Evolutionary conservation across 2,888 invertebrate genomes (phyloP).

Genomic region (Epistrophe eligans): DNA sequence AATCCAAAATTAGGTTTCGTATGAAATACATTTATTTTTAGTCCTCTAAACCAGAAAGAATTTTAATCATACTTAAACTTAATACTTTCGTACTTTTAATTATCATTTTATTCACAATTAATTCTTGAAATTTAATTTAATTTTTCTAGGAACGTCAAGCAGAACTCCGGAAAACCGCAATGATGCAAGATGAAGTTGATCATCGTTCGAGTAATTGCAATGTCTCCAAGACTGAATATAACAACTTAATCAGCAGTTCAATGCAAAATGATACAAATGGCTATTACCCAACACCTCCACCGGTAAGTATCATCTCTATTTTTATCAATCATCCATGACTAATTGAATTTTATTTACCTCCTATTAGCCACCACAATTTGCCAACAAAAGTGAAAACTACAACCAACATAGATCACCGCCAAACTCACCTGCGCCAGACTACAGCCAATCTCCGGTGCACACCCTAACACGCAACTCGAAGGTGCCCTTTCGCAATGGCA

Average conservation of each 20-base stretch:
- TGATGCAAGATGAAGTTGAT: constrained; percentile 82
- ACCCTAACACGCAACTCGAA: constrained; percentile 69
- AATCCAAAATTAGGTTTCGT: too few species aligned
- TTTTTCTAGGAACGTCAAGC: constrained; percentile 81
- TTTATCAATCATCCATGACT: background rate
- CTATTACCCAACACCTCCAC: constrained; percentile 79
- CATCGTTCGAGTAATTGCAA: constrained; percentile 79
- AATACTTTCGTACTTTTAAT: too few species aligned
- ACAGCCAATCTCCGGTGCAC: constrained; percentile 78
- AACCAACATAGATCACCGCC: constrained; percentile 78
- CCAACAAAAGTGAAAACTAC: constrained; percentile 78
- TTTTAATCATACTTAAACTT: too few species aligned
- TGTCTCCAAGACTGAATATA: constrained; percentile 73
- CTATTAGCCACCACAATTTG: constrained; percentile 81
- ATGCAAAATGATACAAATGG: constrained; percentile 76
- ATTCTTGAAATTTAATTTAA: constrained; percentile 16
- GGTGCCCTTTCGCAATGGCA: constrained; percentile 69
- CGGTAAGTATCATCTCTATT: constrained; percentile 77
- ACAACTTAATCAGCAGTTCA: constrained; percentile 73
- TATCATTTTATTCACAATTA: too few species aligned
- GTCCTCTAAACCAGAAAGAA: too few species aligned
- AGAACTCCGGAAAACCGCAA: constrained; percentile 81
- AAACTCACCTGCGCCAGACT: constrained; percentile 80
- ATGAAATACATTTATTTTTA: too few species aligned
- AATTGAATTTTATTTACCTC: constrained; percentile 32